Evolutionary conservation across 2,113 vertebrate species (phyloP).

Genomic region (Pelodiscus sinensis): DNA sequence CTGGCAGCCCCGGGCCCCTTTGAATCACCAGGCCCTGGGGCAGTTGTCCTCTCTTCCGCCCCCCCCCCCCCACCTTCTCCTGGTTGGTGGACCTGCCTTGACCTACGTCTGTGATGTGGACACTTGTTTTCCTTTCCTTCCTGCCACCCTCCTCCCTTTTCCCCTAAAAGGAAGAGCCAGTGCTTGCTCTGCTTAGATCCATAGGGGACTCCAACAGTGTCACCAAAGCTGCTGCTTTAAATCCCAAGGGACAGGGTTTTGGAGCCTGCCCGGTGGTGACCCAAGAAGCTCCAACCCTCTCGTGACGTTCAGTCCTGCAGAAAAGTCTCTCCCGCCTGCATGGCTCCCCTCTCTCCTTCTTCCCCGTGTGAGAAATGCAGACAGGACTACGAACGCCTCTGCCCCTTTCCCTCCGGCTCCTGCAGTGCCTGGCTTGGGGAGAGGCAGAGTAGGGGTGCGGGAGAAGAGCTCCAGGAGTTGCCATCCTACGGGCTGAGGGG

Average conservation of each 20-base stretch:
- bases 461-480: background rate
- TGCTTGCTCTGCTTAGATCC: background rate
- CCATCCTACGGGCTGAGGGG: background rate
- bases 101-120: background rate
- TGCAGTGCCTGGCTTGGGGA: background rate
- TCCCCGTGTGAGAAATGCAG: background rate
- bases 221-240: too few species aligned
- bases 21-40: too few species aligned
- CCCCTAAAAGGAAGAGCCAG: background rate
- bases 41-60: too few species aligned
- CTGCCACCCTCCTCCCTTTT: background rate
- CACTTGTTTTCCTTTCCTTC: background rate
- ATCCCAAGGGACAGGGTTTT: too few species aligned
- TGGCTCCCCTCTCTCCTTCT: too few species aligned
- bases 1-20: too few species aligned
- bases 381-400: background rate
- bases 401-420: background rate
- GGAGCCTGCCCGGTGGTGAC: background rate
- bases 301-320: background rate
- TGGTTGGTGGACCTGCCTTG: too few species aligned
- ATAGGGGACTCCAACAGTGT: too few species aligned
- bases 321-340: background rate
- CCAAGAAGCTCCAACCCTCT: background rate
- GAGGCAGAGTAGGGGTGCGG: too few species aligned
- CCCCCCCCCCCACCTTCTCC: too few species aligned